phyloP scores from a whole-genome alignment of 1,140 invertebrate species.

The Zaprionus nigranus region DNA sequence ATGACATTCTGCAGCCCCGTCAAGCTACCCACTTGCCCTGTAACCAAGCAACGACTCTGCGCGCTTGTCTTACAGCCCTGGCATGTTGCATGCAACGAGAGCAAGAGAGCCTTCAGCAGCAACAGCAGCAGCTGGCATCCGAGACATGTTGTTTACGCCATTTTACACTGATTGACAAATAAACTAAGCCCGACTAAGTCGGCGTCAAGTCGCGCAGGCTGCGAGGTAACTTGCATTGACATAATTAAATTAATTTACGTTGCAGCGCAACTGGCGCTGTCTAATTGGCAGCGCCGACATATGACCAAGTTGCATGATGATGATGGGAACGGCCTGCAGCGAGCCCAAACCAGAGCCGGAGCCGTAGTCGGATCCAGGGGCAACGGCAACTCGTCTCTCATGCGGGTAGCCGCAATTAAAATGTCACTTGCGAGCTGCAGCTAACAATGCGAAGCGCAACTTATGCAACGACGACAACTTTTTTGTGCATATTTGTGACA shows the following conservation, averaged over 20 bases:
- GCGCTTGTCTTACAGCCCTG: too few relatives aligned
- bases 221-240: slow-evolving; percentile 80
- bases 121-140: slow-evolving; percentile 24
- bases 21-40: background rate
- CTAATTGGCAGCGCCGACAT: slow-evolving; percentile 79
- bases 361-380: slow-evolving; percentile 18
- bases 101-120: slow-evolving; percentile 36
- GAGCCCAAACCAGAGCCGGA: background rate
- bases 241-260: slow-evolving; percentile 83
- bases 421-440: slow-evolving; percentile 61
- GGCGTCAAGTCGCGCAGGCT: slow-evolving; percentile 44
- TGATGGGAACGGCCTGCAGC: slow-evolving; percentile 48
- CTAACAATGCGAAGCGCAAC: slow-evolving; percentile 50
- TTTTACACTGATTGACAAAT: slow-evolving; percentile 78
- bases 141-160: slow-evolving; percentile 76
- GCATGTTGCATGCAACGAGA: slow-evolving; percentile 62
- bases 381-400: slow-evolving; percentile 9
- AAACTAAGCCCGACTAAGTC: slow-evolving; percentile 71
- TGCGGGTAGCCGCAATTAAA: slow-evolving; percentile 63
- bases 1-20: background rate
- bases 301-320: slow-evolving; percentile 49
- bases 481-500: slow-evolving; percentile 58
- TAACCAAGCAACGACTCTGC: slow-evolving; percentile 14
- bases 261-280: slow-evolving; percentile 70
- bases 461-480: slow-evolving; percentile 50